These are phyloP conservation scores for Corythornis cristatus DNA, from an alignment of 2,113 vertebrate species.

Conservation along the genomic window DNA sequence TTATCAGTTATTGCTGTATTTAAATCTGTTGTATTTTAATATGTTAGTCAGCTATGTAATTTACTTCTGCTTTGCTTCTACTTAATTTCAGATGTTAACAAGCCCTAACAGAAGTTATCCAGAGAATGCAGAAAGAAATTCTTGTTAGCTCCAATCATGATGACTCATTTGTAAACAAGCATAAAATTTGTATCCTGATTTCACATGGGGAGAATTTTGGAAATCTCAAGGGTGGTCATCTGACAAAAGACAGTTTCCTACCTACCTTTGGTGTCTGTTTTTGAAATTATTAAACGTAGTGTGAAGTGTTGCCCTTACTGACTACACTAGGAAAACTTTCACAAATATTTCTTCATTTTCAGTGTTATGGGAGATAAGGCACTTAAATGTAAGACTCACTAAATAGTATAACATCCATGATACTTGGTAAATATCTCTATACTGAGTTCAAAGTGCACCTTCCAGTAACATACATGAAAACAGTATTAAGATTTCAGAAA, in stretches of 20 bases:
- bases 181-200: background rate
- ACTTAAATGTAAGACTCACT: background rate
- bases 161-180: background rate
- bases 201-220: background rate
- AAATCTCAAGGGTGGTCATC: background rate
- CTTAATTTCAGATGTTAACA: background rate
- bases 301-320: background rate
- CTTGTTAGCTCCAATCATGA: background rate
- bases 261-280: background rate
- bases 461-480: background rate
- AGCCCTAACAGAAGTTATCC: background rate
- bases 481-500: background rate
- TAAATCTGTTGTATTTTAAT: background rate
- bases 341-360: background rate
- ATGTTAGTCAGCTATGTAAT: background rate
- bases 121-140: background rate
- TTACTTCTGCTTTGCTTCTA: background rate
- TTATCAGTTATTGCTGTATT: background rate
- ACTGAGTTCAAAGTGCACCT: background rate
- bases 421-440: background rate
- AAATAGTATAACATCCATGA: background rate
- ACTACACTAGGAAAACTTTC: background rate
- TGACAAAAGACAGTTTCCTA: background rate
- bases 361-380: background rate
- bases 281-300: background rate